Percentiles rank a stretch among this genome's conserved stretches.
These are phyloP conservation scores for Apamea epomidion DNA, from an alignment of 2,888 invertebrate genomes.

Conservation along the genomic window DNA sequence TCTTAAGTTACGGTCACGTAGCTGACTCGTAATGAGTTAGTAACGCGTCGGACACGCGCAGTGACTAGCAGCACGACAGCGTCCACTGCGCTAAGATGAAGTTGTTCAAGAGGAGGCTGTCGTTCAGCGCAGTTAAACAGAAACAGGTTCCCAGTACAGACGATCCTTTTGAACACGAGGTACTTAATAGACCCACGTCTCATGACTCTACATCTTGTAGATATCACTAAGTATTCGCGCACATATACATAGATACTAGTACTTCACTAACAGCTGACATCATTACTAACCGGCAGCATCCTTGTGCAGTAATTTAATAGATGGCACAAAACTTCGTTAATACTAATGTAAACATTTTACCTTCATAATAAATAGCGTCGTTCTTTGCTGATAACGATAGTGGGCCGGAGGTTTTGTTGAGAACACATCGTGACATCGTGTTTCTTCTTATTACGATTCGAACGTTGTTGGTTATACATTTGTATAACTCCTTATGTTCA, in stretches of 20 bases:
- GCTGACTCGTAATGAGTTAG: conserved; percentile 72
- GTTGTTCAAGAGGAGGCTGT: conserved; percentile 89
- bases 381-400: conserved; percentile 68
- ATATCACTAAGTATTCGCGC: conserved; percentile 49
- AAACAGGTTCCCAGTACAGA: conserved; percentile 85
- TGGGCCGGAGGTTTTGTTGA: conserved; percentile 41
- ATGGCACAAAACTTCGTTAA: conserved; percentile 29
- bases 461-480: no score
- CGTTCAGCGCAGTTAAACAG: conserved; percentile 88
- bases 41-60: conserved; percentile 71
- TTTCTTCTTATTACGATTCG: conserved; percentile 48
- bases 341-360: conserved; percentile 41
- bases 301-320: conserved; percentile 45
- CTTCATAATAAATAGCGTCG: conserved; percentile 50
- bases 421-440: conserved; percentile 36
- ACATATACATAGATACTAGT: conserved; percentile 27
- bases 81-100: conserved; percentile 81
- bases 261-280: conserved; percentile 52
- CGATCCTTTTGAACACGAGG: conserved; percentile 89
- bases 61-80: conserved; percentile 73
- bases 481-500: no score
- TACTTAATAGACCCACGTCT: conserved; percentile 74
- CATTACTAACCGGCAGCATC: conserved; percentile 45
- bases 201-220: conserved; percentile 48
- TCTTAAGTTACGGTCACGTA: conserved; percentile 57